Conservation (phyloP, 2,797 vertebrate genomes). For the Oceanodroma leucorhoa region DNA sequence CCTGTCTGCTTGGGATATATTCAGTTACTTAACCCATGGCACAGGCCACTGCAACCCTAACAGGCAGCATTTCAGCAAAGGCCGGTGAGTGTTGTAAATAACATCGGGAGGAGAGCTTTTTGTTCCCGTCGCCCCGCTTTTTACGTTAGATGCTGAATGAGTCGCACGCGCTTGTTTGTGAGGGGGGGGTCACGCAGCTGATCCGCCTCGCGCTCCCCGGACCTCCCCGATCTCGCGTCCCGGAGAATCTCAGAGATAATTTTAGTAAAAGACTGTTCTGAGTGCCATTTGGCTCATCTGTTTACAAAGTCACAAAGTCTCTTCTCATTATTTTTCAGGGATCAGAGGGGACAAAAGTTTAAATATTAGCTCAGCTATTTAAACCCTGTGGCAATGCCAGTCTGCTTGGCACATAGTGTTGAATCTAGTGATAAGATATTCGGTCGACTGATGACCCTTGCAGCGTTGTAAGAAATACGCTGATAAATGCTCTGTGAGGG, state of each 20-base stretch:
- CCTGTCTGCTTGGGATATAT: background rate
- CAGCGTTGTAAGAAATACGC: background rate
- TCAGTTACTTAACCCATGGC: background rate
- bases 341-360: conserved; percentile 54
- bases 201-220: background rate
- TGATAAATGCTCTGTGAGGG: background rate
- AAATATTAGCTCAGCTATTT: conserved; percentile 69
- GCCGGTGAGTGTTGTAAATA: background rate
- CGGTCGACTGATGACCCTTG: background rate
- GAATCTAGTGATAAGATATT: conserved; percentile 1
- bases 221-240: background rate
- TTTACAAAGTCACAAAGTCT: conserved; percentile 57
- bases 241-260: background rate
- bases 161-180: accelerated
- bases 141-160: background rate
- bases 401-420: background rate
- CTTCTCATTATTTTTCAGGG: conserved; percentile 50
- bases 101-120: background rate
- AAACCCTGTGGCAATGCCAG: conserved; percentile 33
- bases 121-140: background rate
- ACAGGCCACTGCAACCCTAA: background rate
- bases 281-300: background rate
- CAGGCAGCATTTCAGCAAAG: background rate
- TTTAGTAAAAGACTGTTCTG: background rate
- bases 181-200: background rate